Evolutionary conservation across 2,888 invertebrate species (phyloP), one percentile per base, ranked within the genome.

Genomic region (Seira ritae): DNA sequence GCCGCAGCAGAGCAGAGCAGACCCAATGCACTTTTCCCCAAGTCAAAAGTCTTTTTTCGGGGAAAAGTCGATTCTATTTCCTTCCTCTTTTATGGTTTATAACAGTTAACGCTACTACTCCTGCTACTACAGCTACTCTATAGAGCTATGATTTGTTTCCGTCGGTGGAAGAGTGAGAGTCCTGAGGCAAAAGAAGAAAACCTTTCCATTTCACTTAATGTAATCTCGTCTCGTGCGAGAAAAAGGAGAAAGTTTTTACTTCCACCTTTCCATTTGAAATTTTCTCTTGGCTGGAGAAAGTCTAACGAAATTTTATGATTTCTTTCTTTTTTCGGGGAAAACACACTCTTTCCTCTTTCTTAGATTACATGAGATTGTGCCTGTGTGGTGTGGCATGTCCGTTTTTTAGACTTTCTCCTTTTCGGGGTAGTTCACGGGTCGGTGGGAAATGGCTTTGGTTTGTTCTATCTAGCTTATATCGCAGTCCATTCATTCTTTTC

Each of bases 161-260:
- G 12, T 50, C 3, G 8, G 31, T 50, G 1, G 6, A 50, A 50
- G 50, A n/a, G 50, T n/a, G 65, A 19, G 46, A 23, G 31, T 24
- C 62, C n/a, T 19, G 12, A 31, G 24, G 8, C 23, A 31, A 6
- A 67, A 3, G 17, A 68, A 31, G 68, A 67, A 3, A 20, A n/a
- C 4, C 62, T 62, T 62, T 62, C 22, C 62, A 62, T 62, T 62
- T 62, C 62, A 62, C 62, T 62, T 62, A 62, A 62, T 62, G 12
- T 62, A 62, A 62, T 62, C 50, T 50, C 50, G n/a, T 62, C 62
- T 62, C 55, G 55, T 12, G 55, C 8, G 55, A 55, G 62, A 6
- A 20, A 62, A 62, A 22, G 20, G 62, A 62, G n/a, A 62, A 62
- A 22, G 62, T 62, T 62, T 50, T 50, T 42, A 12, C 42, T 50